Base-by-base conservation (phyloP, 2,797 vertebrate species). In the Cirrhinus mrigala region DNA sequence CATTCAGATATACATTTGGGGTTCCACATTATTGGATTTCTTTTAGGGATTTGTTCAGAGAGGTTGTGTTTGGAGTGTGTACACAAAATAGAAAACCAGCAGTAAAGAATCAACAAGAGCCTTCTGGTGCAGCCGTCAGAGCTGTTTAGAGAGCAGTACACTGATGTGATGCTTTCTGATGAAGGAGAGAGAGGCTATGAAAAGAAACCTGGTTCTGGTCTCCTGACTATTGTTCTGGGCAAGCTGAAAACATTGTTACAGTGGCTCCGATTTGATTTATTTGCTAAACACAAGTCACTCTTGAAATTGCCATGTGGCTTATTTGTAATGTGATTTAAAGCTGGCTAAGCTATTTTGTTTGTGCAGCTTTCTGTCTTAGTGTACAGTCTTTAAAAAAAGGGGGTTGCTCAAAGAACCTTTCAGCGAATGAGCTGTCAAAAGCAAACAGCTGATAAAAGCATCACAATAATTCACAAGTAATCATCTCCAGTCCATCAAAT, bases 21-120 rank as follows among this genome's bases (percentile, higher is more conserved):
- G 27, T 66, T 69, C 20, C 0, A 18, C 18, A 40, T 40, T 66
- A 66, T 18, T 66, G 3, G 27, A 33, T 33, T 33, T 66, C 29
- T 66, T 16, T 66, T 33, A 16, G n/a, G 58, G n/a, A 60, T 60
- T 27, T 66, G 6, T 33, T 68, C 10, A 16, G 16, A 37, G 33
- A 44, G 5, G 33, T 40, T 69, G 20, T 68, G 29, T 20, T 68
- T 29, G 16, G 29, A 18, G 64, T 33, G 27, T 68, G 33, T 40
- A 12, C 27, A 58, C 10, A 77, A 46, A 68, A 52, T 46, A 60
- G 29, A 80, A 52, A 76, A 48, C 37, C 22, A 46, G 68, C 44
- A 20, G 79, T 22, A 69, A 46, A 37, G 37, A 81, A 68, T 69
- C 46, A 77, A 66, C 56, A 69, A 77, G 37, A 56, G 79, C 74